Evolutionary conservation across 2,113 vertebrate species (phyloP).

Genomic region (Ibidorhyncha struthersii): DNA sequence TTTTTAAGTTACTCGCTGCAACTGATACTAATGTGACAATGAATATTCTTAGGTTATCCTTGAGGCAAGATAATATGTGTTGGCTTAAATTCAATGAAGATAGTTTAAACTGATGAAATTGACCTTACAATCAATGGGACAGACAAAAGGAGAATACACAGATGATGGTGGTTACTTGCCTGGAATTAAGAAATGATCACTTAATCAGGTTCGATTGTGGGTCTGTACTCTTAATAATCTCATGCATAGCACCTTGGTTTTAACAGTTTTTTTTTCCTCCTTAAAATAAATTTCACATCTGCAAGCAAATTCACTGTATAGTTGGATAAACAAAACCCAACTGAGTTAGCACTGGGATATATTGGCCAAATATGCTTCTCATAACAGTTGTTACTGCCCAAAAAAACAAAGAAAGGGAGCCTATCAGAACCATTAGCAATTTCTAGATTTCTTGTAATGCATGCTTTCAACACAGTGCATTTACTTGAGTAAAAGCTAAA

Average conservation of each 20-base stretch:
- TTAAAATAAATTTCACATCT: background rate
- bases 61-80: background rate
- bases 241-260: background rate
- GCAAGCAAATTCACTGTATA: background rate
- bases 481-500: background rate
- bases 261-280: background rate
- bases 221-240: background rate
- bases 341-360: background rate
- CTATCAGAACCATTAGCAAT: rapidly evolving
- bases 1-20: background rate
- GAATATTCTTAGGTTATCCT: background rate
- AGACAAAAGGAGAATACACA: background rate
- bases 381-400: background rate
- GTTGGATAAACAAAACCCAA: background rate
- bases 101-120: background rate
- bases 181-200: background rate
- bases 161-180: background rate
- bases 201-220: background rate
- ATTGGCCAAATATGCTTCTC: background rate
- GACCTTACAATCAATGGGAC: background rate
- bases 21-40: background rate
- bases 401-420: background rate
- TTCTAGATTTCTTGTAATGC: background rate
- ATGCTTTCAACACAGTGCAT: background rate
- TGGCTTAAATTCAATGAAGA: background rate